Base-by-base conservation (phyloP, 1,140 invertebrate genomes). In the Drosophila cardini region DNA sequence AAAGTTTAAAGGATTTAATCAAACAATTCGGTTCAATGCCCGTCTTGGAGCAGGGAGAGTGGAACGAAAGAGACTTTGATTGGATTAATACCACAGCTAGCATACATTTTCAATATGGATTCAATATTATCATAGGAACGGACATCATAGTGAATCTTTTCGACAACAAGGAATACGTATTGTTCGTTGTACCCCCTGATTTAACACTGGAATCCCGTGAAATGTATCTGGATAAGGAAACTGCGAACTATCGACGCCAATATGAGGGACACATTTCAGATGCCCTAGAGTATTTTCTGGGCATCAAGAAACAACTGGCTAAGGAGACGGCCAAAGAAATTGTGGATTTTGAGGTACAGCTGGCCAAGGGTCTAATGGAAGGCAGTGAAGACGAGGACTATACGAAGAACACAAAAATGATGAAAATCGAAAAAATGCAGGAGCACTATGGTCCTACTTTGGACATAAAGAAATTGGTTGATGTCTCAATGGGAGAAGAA, bases 221-320 rank as follows among this genome's bases (percentile, higher is more conserved):
- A 38, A 90, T 91, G 79, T 91, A 91, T 56, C 13, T 83, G 10
- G 71, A 77, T 5, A 42, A 83, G 0, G n/a, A 10, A 0, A 91
- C 72, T 0, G 50, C n/a, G 9, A n/a, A 42, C 8, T 90, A 90
- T 53, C 71, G 90, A 0, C 15, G 46, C 0, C 34, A 3, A 11
- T 80, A 79, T 15, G 53, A 55, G 0, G 2, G 3, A 0, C 52
- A n/a, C 16, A 50, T 1, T n/a, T n/a, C n/a, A n/a, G n/a, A n/a
- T n/a, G n/a, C n/a, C n/a, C 38, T 11, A 1, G n/a, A n/a, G n/a
- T n/a, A n/a, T n/a, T 86, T 55, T 38, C 34, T 91, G 46, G 72
- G 55, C 4, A 36, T 91, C 2, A 5, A 64, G 0, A 13, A 34
- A 8, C 8, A 67, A 5, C 8, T 80, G 52, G 80, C 80, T 2